Evolutionary conservation across 1,140 invertebrate genomes (phyloP).

Genomic region (Dendrolimus kikuchii): DNA sequence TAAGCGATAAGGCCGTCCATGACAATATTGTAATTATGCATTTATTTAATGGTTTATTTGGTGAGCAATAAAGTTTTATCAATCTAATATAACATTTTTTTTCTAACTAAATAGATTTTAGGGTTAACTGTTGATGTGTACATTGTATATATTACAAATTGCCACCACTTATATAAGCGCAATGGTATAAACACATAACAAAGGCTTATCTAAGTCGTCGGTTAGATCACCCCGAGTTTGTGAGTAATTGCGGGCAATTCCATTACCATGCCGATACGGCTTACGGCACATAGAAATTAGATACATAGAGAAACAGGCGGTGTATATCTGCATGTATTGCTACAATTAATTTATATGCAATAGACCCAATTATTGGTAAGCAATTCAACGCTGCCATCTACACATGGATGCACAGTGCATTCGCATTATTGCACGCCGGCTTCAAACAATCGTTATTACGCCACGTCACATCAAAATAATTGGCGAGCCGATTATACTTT

Average conservation of each 20-base stretch:
- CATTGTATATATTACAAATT: no score
- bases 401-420: conserved; percentile 14
- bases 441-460: conserved; percentile 15
- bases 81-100: no score
- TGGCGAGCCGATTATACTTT: conserved; percentile 2
- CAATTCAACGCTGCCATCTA: conserved; percentile 26
- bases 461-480: conserved; percentile 13
- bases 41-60: no score
- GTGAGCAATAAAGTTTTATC: no score
- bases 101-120: no score
- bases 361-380: conserved; percentile 41
- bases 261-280: conserved; percentile 25
- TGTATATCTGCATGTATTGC: conserved; percentile 28
- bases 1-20: no score
- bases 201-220: conserved; percentile 23
- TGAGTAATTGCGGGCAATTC: conserved; percentile 25
- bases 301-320: conserved; percentile 14
- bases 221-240: not conserved
- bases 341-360: conserved; percentile 53
- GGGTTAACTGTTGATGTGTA: no score
- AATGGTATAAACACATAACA: conserved; percentile 17
- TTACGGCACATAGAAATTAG: conserved; percentile 22
- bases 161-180: no score
- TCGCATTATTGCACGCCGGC: conserved; percentile 12
- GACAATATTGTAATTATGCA: no score